Evolutionary conservation across 2,113 vertebrate species (phyloP).

Genomic region (Ctenomys sociabilis): DNA sequence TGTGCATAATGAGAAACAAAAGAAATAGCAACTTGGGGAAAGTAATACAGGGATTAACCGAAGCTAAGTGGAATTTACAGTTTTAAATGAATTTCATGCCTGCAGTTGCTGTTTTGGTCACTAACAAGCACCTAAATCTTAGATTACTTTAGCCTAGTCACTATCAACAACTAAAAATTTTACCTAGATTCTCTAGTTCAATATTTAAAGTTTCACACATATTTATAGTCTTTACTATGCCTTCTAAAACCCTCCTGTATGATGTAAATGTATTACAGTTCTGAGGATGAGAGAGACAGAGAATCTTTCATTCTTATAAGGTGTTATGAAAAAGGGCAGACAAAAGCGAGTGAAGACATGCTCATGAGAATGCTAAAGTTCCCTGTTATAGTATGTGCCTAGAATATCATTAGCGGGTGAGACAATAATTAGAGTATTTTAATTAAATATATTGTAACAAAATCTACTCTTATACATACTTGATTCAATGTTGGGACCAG

Average conservation of each 20-base stretch:
- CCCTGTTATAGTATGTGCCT: not conserved
- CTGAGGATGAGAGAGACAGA: not conserved
- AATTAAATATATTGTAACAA: not conserved
- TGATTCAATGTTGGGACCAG: not conserved
- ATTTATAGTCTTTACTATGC: not conserved
- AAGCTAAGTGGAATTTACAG: not conserved
- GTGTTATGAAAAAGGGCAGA: not conserved
- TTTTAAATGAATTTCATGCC: not conserved
- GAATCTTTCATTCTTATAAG: not conserved
- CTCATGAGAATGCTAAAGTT: not conserved
- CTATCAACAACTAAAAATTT: not conserved
- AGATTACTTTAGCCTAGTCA: not conserved
- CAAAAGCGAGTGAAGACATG: not conserved
- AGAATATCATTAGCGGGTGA: not conserved
- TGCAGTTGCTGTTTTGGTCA: not conserved
- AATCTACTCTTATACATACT: not conserved
- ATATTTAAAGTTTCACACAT: not conserved
- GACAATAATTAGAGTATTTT: not conserved
- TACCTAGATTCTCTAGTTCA: not conserved
- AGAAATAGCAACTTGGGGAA: not conserved
- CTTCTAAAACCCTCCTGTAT: not conserved
- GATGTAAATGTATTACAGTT: not conserved
- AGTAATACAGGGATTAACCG: not conserved
- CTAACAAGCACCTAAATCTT: not conserved
- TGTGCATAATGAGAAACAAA: not conserved